Conservation (phyloP, 2,888 invertebrate genomes). For the Patella pellucida region DNA sequence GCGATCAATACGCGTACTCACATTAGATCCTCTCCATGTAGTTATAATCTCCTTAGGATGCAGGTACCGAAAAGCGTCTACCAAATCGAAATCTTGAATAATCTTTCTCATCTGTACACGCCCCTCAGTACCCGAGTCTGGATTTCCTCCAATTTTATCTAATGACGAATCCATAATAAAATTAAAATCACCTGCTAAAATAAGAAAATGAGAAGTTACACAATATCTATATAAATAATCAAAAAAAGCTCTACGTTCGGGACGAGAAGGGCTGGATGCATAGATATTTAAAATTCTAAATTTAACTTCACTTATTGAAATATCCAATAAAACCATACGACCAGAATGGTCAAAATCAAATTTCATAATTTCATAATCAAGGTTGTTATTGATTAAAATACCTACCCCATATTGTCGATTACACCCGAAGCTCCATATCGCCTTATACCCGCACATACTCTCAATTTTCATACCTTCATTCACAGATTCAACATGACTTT, state of each 20-base stretch:
- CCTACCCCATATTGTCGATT: too few relatives aligned
- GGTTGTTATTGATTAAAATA: constrained; percentile 9
- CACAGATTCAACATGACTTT: neutral
- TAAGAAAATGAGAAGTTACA: constrained; percentile 17
- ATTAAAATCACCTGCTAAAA: constrained; percentile 32
- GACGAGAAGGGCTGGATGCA: constrained; percentile 17
- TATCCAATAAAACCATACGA: constrained; percentile 18
- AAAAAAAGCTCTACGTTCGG: constrained; percentile 27
- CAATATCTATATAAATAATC: constrained; percentile 17
- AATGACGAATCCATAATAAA: constrained; percentile 24
- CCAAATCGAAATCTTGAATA: constrained; percentile 23
- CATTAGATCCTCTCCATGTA: neutral
- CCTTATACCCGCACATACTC: too few relatives aligned
- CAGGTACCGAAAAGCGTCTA: constrained; percentile 18
- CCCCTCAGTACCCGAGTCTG: constrained; percentile 16
- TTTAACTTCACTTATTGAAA: neutral
- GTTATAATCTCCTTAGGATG: constrained; percentile 2
- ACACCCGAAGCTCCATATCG: too few relatives aligned
- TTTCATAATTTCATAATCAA: neutral
- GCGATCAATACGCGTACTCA: neutral
- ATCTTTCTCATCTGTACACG: constrained; percentile 22
- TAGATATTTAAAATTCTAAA: constrained; percentile 18
- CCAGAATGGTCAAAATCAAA: constrained; percentile 12
- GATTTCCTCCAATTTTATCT: constrained; percentile 30
- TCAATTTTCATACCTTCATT: constrained; percentile 16